A percentile compares a stretch with the other conserved stretches of the same genome.
phyloP scores from a whole-genome alignment of 2,797 vertebrate genomes.

The Astyanax mexicanus region DNA sequence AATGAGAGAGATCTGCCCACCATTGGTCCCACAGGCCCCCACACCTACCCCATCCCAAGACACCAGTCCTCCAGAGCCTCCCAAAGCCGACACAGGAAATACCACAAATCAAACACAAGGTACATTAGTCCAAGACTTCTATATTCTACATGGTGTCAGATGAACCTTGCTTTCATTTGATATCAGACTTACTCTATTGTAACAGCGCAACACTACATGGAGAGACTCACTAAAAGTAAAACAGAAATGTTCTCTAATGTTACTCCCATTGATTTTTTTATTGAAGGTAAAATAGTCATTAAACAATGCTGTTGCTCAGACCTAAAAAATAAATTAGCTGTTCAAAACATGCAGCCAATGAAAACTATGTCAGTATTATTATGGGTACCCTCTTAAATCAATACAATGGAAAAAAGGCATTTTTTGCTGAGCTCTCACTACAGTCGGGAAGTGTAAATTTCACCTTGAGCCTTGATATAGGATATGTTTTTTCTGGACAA shows the following conservation, averaged over 20 bases:
- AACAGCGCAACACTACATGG: neutral
- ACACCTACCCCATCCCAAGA: conserved; percentile 69
- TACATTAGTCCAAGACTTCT: conserved; percentile 52
- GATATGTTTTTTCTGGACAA: too few relatives aligned
- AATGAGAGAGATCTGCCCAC: conserved; percentile 80
- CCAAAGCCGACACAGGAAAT: conserved; percentile 73
- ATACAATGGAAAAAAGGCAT: too few relatives aligned
- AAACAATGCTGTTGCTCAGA: conserved; percentile 1
- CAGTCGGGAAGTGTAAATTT: too few relatives aligned
- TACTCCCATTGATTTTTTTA: neutral
- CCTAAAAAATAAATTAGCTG: conserved; percentile 7
- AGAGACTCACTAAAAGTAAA: neutral
- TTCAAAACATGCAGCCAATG: conserved; percentile 2
- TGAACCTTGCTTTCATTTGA: neutral
- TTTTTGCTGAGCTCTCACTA: too few relatives aligned
- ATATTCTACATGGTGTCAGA: neutral
- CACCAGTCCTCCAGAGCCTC: conserved; percentile 72
- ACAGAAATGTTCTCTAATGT: neutral
- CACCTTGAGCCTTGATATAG: too few relatives aligned
- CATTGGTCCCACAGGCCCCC: conserved; percentile 63
- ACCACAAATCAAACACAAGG: conserved; percentile 74
- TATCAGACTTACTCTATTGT: neutral
- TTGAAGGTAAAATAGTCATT: neutral
- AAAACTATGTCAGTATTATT: too few relatives aligned
- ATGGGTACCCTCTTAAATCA: too few relatives aligned